A percentile compares a stretch with the other conserved stretches of the same genome.
phyloP scores from a whole-genome alignment of 2,113 vertebrate genomes.

The Cathartes aura region DNA sequence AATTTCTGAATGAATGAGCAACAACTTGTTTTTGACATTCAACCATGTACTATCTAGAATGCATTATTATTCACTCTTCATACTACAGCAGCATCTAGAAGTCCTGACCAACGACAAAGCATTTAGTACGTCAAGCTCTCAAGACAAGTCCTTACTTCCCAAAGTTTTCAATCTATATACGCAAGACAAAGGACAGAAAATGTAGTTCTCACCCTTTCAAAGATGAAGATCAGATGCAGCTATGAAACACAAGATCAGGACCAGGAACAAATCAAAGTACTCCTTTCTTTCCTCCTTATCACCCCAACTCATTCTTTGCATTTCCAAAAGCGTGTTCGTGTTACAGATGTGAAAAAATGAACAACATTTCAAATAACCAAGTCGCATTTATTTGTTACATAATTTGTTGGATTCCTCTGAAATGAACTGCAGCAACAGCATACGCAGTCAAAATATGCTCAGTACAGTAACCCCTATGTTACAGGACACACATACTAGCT shows the following conservation, averaged over 20 bases:
- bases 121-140: neutral
- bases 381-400: neutral
- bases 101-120: neutral
- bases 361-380: neutral
- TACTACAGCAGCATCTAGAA: neutral
- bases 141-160: neutral
- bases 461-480: neutral
- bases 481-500: neutral
- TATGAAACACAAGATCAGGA: neutral
- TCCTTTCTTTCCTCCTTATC: neutral
- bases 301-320: neutral
- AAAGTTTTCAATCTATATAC: neutral
- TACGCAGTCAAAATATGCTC: neutral
- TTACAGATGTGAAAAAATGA: neutral
- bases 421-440: neutral
- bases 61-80: neutral
- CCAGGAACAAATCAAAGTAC: neutral
- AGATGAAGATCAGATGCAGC: neutral
- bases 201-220: neutral
- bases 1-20: neutral
- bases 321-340: neutral
- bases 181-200: neutral
- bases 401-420: neutral
- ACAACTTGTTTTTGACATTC: neutral
- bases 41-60: neutral